These are phyloP conservation scores for Percopsis omiscomaycus DNA, from an alignment of 2,797 vertebrate species.

Conservation along the genomic window DNA sequence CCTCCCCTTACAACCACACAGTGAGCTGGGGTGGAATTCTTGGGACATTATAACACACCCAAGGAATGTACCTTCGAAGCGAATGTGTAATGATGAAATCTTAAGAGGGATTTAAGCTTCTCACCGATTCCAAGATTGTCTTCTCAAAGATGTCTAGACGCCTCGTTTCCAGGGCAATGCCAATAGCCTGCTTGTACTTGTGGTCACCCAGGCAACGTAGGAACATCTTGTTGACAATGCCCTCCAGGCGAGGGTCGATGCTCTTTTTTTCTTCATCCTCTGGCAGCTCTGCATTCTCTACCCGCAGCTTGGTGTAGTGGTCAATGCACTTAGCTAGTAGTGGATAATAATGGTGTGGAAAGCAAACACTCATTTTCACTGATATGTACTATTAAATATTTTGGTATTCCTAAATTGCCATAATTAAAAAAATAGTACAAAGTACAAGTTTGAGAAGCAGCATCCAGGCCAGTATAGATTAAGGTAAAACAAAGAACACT, in stretches of 20 bases:
- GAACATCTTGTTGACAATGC: constrained; percentile 99
- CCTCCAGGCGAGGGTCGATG: constrained; percentile 93
- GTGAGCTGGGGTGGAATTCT: too few relatives aligned
- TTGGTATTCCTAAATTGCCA: neutral
- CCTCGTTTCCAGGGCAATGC: constrained; percentile 94
- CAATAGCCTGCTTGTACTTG: constrained; percentile 98
- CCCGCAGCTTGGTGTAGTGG: constrained; percentile 96
- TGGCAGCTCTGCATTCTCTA: constrained; percentile 93
- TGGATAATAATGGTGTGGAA: neutral
- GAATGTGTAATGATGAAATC: neutral
- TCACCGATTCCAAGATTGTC: constrained; percentile 93
- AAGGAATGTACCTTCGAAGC: too few relatives aligned
- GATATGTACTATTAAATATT: neutral
- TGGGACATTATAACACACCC: too few relatives aligned
- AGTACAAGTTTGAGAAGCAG: too few relatives aligned
- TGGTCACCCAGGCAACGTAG: constrained; percentile 95
- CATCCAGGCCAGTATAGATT: too few relatives aligned
- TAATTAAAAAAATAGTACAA: too few relatives aligned
- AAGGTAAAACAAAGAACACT: neutral
- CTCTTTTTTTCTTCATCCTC: constrained; percentile 93
- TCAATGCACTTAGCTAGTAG: constrained; percentile 95
- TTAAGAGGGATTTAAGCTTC: constrained; percentile 9
- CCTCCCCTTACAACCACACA: too few relatives aligned
- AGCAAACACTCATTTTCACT: neutral
- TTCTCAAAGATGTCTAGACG: constrained; percentile 96